A percentile compares a stretch with the other conserved stretches of the same genome.
Evolutionary conservation across 1,140 invertebrate species (phyloP).

Genomic region (Batillaria attramentaria): DNA sequence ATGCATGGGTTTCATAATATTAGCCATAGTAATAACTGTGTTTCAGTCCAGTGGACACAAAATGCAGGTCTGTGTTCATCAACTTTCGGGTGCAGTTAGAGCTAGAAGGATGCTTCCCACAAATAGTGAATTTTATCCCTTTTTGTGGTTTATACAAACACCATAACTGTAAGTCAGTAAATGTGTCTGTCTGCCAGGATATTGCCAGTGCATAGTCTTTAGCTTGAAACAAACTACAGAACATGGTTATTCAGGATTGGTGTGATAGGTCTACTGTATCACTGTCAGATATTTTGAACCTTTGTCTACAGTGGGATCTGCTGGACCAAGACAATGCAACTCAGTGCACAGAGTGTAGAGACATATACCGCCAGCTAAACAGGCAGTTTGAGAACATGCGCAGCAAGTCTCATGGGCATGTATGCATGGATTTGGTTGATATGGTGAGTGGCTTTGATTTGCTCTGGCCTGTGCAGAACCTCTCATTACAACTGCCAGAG

Average conservation of each 20-base stretch:
- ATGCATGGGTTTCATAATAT: not conserved
- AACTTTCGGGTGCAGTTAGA: too few species aligned
- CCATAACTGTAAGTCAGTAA: not conserved
- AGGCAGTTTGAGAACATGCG: slow-evolving; percentile 23
- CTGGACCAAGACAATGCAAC: not conserved
- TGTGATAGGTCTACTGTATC: not conserved
- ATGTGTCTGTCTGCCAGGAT: not conserved
- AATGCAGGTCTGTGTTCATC: too few species aligned
- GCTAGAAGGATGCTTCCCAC: too few species aligned
- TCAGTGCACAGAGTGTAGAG: slow-evolving; percentile 23
- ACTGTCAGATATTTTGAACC: not conserved
- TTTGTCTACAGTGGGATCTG: not conserved
- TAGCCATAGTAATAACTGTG: not conserved
- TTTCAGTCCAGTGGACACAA: too few species aligned
- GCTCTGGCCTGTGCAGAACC: not conserved
- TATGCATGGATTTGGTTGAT: slow-evolving; percentile 47
- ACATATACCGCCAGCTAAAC: slow-evolving; percentile 32
- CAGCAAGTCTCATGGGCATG: slow-evolving; percentile 20
- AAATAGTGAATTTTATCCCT: too few species aligned
- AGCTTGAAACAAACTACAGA: not conserved
- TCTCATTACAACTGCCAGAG: not conserved
- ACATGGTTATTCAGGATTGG: too few species aligned
- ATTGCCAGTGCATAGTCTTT: not conserved
- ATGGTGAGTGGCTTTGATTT: slow-evolving; percentile 33
- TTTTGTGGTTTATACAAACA: too few species aligned